These are phyloP conservation scores for Himalopsyche japonica DNA, from an alignment of 2,888 invertebrate genomes.

Conservation along the genomic window DNA sequence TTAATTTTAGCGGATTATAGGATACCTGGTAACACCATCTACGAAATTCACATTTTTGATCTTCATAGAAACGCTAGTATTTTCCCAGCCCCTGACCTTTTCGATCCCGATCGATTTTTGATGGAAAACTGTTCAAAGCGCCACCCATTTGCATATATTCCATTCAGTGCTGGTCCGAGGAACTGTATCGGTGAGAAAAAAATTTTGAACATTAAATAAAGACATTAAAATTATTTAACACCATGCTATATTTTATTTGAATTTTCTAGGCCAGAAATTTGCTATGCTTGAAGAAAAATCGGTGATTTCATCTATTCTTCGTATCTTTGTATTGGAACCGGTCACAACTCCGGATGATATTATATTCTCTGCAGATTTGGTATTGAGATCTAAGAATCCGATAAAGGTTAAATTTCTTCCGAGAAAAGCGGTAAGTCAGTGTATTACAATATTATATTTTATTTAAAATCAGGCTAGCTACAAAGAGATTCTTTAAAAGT, in stretches of 20 bases:
- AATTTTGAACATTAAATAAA: too few relatives aligned
- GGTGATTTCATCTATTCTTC: constrained; percentile 55
- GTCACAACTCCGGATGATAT: constrained; percentile 54
- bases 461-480: too few relatives aligned
- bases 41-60: constrained; percentile 46
- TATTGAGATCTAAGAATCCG: constrained; percentile 48
- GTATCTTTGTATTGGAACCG: constrained; percentile 54
- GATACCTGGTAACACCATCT: constrained; percentile 43
- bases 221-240: too few relatives aligned
- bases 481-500: too few relatives aligned
- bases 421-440: background rate
- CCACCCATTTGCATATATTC: constrained; percentile 53
- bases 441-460: too few relatives aligned
- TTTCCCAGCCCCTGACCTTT: constrained; percentile 55
- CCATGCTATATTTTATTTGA: background rate
- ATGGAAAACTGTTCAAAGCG: constrained; percentile 46
- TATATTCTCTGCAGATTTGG: constrained; percentile 48
- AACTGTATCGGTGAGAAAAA: constrained; percentile 47
- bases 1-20: constrained; percentile 43
- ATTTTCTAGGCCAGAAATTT: constrained; percentile 60
- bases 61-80: constrained; percentile 52
- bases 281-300: constrained; percentile 63
- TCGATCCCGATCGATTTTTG: constrained; percentile 57
- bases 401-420: constrained; percentile 41
- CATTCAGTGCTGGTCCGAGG: constrained; percentile 44